phyloP scores from a whole-genome alignment of 1,140 invertebrate genomes.

The Sitodiplosis mosellana region DNA sequence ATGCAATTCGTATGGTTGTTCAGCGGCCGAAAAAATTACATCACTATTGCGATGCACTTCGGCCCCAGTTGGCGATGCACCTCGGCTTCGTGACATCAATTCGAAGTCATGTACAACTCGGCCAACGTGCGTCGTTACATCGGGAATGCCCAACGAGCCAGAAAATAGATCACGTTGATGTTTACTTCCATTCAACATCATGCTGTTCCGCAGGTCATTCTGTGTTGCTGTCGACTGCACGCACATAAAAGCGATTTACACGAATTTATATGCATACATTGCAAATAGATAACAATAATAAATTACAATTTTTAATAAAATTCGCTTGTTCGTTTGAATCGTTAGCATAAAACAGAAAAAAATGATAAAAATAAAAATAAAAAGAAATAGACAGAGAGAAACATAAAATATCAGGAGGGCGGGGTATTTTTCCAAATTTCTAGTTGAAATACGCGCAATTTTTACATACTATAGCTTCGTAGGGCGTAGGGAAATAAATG shows the following conservation, averaged over 20 bases:
- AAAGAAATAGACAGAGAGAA: too few species aligned
- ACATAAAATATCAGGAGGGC: too few species aligned
- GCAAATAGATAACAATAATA: background rate
- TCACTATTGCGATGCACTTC: too few species aligned
- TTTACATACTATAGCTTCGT: too few species aligned
- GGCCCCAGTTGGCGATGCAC: slow-evolving; percentile 4
- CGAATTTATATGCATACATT: background rate
- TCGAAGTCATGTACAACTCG: slow-evolving; percentile 24
- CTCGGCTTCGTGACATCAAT: slow-evolving; percentile 16
- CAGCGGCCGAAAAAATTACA: too few species aligned
- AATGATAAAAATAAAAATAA: too few species aligned
- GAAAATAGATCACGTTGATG: slow-evolving; percentile 21
- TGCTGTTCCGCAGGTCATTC: background rate
- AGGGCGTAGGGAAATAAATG: too few species aligned
- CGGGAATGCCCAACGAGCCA: slow-evolving; percentile 22
- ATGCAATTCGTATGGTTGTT: slow-evolving; percentile 3
- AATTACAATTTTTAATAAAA: background rate
- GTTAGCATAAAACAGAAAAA: too few species aligned
- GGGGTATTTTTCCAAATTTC: too few species aligned
- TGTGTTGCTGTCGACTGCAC: slow-evolving; percentile 5
- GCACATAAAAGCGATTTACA: background rate
- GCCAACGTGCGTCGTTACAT: slow-evolving; percentile 22
- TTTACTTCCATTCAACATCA: slow-evolving; percentile 4
- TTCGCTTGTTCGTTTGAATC: background rate
- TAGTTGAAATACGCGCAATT: too few species aligned